These are phyloP conservation scores for Euleptes europaea DNA, from an alignment of 2,113 vertebrate species.

Conservation along the genomic window DNA sequence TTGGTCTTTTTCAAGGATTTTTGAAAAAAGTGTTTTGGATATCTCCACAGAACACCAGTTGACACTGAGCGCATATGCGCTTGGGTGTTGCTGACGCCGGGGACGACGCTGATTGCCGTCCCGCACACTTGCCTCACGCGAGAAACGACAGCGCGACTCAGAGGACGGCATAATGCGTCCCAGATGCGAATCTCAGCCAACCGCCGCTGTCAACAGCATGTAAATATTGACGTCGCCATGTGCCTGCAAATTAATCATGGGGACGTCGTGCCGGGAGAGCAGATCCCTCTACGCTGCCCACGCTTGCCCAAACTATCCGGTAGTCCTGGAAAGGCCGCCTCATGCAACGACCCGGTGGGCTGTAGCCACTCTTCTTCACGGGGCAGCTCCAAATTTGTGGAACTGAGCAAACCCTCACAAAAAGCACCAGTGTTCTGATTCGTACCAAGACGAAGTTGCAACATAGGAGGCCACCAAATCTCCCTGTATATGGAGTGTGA, in stretches of 20 bases:
- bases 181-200: slow-evolving; percentile 51
- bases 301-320: slow-evolving; percentile 25
- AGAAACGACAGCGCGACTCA: slow-evolving; percentile 58
- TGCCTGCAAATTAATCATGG: slow-evolving; percentile 53
- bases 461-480: not conserved
- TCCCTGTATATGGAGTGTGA: too few species aligned
- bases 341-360: not conserved
- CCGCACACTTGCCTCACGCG: slow-evolving; percentile 43
- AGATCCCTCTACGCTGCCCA: slow-evolving; percentile 36
- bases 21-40: not conserved
- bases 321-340: not conserved
- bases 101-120: slow-evolving; percentile 53
- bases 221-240: slow-evolving; percentile 55
- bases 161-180: slow-evolving; percentile 60
- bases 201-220: slow-evolving; percentile 50
- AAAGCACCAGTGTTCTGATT: not conserved
- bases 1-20: slow-evolving; percentile 39
- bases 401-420: too few species aligned
- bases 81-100: slow-evolving; percentile 56
- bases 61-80: slow-evolving; percentile 45
- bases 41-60: slow-evolving; percentile 37
- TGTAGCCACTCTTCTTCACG: not conserved
- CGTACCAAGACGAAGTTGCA: not conserved
- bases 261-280: slow-evolving; percentile 37
- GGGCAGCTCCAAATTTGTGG: not conserved